Evolutionary conservation across 2,113 vertebrate species (phyloP), one percentile per base, ranked within the genome.

Genomic region (Sphyrna mokarran): DNA sequence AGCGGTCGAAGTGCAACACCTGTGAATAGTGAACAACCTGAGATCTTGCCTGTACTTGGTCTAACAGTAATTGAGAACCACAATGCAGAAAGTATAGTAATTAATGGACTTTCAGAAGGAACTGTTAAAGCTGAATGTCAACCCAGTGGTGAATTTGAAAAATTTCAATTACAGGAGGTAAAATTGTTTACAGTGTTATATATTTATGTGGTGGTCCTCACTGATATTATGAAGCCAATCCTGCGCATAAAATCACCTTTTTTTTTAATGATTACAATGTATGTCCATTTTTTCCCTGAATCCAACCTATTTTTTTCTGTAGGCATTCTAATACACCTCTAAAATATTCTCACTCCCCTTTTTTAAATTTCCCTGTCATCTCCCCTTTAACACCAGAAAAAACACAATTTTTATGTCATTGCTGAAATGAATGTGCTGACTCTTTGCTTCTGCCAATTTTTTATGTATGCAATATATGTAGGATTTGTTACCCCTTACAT

Each of bases 1-100:
- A 99, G 99, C 58, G 99, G 98, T 16, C 98, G 99, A 58, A 99
- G 99, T 26, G 98, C 98, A 0, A 99, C 99, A 0, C 99, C 99
- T 86, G 99, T 99, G 58, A 99, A 99, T 96, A 98, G 98, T 58
- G 99, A 99, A 95, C 98, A 98, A 96, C 98, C 98, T 0, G 99
- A 99, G 96, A 97, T 97, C 86, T 96, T 99, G 97, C 96, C 97
- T 91, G 97, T 98, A 95, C 95, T 97, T 23, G 90, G 96, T 33
- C 97, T 96, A 18, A 8, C 96, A 95, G 22, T 86, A 58, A 96
- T 33, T 85, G 97, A 97, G 95, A 97, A 95, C 0, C 96, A 96
- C n/a, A 14, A 43, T 61, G 94, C 93, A n/a, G 80, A 95, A 29
- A 97, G 96, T 54, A 96, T 96, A 85, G 66, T 72, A 0, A 43